These are phyloP conservation scores for Isoperla grammatica DNA, from an alignment of 2,888 invertebrate species.

Conservation along the genomic window DNA sequence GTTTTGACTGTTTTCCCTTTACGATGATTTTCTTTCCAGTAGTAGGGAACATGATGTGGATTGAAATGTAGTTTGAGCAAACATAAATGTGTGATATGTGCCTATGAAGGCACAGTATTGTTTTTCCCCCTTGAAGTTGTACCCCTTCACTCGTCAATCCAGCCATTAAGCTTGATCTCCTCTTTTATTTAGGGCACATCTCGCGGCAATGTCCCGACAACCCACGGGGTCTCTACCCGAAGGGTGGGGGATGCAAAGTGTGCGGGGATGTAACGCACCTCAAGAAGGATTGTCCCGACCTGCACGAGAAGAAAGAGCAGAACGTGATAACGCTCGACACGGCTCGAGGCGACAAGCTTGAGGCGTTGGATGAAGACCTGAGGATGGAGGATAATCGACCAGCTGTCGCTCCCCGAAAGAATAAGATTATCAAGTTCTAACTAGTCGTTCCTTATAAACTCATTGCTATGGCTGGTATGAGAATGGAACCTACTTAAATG, in stretches of 20 bases:
- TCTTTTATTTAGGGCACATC: constrained; percentile 73
- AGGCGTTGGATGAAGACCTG: constrained; percentile 11
- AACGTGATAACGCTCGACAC: constrained; percentile 43
- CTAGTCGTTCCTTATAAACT: too few species aligned
- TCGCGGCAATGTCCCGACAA: constrained; percentile 85
- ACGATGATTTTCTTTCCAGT: too few species aligned
- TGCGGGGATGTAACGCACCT: constrained; percentile 85
- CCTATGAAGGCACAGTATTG: too few species aligned
- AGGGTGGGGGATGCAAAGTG: constrained; percentile 73
- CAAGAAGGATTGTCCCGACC: constrained; percentile 70
- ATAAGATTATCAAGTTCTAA: constrained; percentile 8
- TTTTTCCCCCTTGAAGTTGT: too few species aligned
- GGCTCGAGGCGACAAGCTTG: background rate
- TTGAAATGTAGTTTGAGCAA: too few species aligned
- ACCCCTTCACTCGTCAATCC: too few species aligned
- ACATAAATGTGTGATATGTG: too few species aligned
- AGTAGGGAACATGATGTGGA: too few species aligned
- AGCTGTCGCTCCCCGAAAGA: background rate
- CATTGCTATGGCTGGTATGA: too few species aligned
- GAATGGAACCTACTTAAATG: too few species aligned
- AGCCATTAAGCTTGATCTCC: too few species aligned
- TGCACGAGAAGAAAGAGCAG: constrained; percentile 46
- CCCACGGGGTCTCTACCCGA: constrained; percentile 78
- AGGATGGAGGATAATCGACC: background rate
- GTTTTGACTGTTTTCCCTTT: too few species aligned